Evolutionary conservation across 2,113 vertebrate species (phyloP).

Genomic region (Perognathus longimembris): DNA sequence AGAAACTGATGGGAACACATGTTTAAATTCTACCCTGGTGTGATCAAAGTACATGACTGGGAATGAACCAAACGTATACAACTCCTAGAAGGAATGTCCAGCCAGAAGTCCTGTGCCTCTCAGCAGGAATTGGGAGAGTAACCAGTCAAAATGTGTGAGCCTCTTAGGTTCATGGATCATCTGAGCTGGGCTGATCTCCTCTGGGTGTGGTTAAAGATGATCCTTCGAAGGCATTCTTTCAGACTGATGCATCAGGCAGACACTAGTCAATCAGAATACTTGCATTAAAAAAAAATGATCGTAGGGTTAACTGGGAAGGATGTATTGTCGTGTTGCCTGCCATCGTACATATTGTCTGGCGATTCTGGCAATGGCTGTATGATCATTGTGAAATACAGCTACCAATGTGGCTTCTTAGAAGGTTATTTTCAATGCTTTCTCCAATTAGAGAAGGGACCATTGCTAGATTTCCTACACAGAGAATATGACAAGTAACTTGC

Average conservation of each 20-base stretch:
- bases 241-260: conserved; percentile 14
- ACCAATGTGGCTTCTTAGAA: background rate
- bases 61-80: background rate
- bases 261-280: background rate
- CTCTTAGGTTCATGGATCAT: background rate
- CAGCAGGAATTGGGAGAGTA: background rate
- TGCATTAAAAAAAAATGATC: background rate
- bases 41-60: background rate
- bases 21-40: background rate
- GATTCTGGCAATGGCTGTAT: background rate
- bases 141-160: background rate
- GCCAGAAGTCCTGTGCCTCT: background rate
- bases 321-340: background rate
- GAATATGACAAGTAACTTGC: conserved; percentile 36
- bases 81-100: background rate
- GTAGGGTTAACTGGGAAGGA: background rate
- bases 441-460: conserved; percentile 6
- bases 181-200: background rate
- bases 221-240: background rate
- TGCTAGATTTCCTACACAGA: conserved; percentile 21
- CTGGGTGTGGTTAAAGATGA: background rate
- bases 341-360: background rate
- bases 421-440: background rate
- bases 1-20: background rate
- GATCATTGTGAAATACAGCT: background rate